These are phyloP conservation scores for Drosophila pruinosa DNA, from an alignment of 1,140 invertebrate genomes.

Conservation along the genomic window DNA sequence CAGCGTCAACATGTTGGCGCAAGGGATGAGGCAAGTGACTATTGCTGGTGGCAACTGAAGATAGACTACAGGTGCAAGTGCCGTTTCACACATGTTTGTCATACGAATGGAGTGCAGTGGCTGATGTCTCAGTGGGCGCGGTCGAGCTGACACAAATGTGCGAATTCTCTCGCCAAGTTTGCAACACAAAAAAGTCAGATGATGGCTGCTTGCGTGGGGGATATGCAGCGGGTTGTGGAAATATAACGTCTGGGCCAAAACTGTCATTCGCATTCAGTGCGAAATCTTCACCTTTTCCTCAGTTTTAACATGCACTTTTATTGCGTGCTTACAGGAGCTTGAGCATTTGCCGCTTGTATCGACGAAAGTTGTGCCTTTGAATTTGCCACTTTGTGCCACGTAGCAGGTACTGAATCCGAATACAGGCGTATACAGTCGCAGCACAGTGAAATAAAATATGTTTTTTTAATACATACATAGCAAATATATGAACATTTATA, in stretches of 20 bases:
- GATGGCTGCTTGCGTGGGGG: not conserved
- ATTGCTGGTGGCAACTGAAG: slow-evolving; percentile 9
- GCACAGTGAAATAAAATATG: not conserved
- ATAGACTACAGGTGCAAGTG: slow-evolving; percentile 67
- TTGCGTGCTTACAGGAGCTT: slow-evolving; percentile 50
- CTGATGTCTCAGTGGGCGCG: slow-evolving; percentile 18
- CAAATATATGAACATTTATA: no score
- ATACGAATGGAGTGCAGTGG: slow-evolving; percentile 35
- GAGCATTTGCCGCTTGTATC: slow-evolving; percentile 58
- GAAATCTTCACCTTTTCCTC: slow-evolving; percentile 76
- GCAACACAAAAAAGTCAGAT: not conserved
- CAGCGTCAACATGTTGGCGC: slow-evolving; percentile 28
- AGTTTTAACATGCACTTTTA: slow-evolving; percentile 68
- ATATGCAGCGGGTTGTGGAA: not conserved
- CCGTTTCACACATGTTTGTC: slow-evolving; percentile 77
- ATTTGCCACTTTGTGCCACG: slow-evolving; percentile 68
- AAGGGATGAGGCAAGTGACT: not conserved
- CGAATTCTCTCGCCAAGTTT: slow-evolving; percentile 39
- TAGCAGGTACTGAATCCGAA: slow-evolving; percentile 23
- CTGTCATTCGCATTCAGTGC: slow-evolving; percentile 72
- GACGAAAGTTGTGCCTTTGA: slow-evolving; percentile 73
- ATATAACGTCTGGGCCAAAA: slow-evolving; percentile 32
- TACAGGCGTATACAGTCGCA: slow-evolving; percentile 6
- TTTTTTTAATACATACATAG: no score
- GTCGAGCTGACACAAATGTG: slow-evolving; percentile 45